Evolutionary conservation across 2,113 vertebrate genomes (phyloP).

Genomic region (Callocephalon fimbriatum): DNA sequence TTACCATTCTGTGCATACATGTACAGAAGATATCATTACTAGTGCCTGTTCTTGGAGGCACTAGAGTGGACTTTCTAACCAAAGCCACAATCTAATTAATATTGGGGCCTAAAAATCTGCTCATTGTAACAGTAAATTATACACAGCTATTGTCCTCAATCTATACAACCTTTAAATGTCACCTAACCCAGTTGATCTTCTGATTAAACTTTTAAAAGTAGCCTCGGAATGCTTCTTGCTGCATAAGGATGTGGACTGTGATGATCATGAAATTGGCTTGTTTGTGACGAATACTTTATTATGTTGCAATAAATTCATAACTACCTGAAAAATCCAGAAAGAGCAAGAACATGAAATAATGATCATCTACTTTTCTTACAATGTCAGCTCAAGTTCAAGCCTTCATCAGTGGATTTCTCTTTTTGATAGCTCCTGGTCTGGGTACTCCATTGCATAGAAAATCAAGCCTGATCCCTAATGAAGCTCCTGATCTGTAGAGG

Average conservation of each 20-base stretch:
- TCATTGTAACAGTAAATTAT: neutral
- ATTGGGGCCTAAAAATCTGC: rapidly evolving
- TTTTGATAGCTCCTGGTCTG: neutral
- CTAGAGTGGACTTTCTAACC: neutral
- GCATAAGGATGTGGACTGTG: neutral
- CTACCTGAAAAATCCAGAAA: neutral
- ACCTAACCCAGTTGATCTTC: neutral
- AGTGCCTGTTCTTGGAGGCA: neutral
- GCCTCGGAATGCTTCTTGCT: neutral
- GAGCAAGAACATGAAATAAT: neutral
- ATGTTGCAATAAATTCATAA: neutral
- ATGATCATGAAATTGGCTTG: neutral
- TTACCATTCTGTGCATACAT: neutral
- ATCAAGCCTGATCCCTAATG: neutral
- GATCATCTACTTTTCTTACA: neutral
- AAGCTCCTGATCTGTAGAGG: neutral
- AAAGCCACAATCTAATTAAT: neutral
- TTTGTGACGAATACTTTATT: neutral
- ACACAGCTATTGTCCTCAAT: neutral
- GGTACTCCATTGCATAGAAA: neutral
- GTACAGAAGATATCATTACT: neutral
- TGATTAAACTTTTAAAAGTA: neutral
- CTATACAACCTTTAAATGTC: neutral
- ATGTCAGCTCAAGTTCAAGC: neutral
- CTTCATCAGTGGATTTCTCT: neutral